phyloP scores from a whole-genome alignment of 2,797 vertebrate genomes.

The Sciurus vulgaris region DNA sequence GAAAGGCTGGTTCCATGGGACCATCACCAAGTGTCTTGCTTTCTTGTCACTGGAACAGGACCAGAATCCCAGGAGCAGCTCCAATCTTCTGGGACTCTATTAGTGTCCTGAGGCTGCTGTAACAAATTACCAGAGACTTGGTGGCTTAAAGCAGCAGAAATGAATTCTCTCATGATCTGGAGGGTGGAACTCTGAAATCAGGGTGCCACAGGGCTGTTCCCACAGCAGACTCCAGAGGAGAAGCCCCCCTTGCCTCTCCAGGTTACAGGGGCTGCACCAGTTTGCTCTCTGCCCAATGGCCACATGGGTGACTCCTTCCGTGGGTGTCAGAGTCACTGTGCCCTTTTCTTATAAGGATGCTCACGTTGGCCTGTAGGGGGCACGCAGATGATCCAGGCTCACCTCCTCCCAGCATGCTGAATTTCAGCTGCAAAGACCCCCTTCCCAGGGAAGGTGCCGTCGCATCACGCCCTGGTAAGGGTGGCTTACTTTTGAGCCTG shows the following conservation, averaged over 20 bases:
- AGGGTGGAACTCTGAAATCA: not conserved
- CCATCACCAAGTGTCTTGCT: accelerated
- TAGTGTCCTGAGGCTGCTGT: not conserved
- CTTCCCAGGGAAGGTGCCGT: not conserved
- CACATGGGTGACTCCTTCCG: not conserved
- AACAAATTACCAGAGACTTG: not conserved
- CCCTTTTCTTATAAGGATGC: not conserved
- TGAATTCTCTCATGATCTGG: not conserved
- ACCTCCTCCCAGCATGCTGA: not conserved
- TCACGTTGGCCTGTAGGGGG: not conserved
- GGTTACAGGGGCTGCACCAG: accelerated
- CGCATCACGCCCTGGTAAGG: too few relatives aligned
- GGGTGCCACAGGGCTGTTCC: too few relatives aligned
- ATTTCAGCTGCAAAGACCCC: not conserved
- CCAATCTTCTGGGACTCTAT: not conserved
- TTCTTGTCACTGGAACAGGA: accelerated
- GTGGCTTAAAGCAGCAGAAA: not conserved
- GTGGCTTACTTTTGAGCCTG: too few relatives aligned
- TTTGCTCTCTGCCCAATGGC: accelerated
- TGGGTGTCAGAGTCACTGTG: not conserved
- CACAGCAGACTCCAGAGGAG: not conserved
- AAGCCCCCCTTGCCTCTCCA: accelerated
- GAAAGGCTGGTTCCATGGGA: accelerated
- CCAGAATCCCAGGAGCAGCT: not conserved
- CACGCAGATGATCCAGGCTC: not conserved